Conservation (phyloP, 2,888 invertebrate species). For the Eristalis intricaria region DNA sequence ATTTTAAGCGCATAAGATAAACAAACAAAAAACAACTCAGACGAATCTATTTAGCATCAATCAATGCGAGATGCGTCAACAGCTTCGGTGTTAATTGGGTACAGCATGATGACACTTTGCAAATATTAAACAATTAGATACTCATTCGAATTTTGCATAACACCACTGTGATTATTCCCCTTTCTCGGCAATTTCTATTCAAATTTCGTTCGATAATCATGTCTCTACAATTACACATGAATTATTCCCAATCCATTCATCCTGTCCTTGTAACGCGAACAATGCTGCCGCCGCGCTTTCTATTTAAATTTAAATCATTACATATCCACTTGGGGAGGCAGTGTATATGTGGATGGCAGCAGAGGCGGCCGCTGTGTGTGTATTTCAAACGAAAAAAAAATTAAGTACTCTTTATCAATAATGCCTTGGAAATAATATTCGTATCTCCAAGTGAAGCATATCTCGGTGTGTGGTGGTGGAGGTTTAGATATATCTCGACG, state of each 20-base stretch:
- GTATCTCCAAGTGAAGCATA: not conserved
- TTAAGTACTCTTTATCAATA: constrained; percentile 59
- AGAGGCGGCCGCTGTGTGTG: not conserved
- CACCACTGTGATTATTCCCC: not conserved
- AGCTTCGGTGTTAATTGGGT: constrained; percentile 1
- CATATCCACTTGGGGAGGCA: not conserved
- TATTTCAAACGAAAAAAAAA: constrained; percentile 34
- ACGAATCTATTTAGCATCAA: constrained; percentile 27
- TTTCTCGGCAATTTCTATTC: constrained; percentile 5
- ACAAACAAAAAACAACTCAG: not conserved
- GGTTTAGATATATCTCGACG: constrained; percentile 51
- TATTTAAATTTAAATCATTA: constrained; percentile 41
- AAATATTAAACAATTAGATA: constrained; percentile 32
- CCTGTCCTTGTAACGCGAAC: constrained; percentile 42
- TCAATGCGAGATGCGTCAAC: constrained; percentile 20
- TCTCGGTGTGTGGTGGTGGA: not conserved
- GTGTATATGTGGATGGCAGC: not conserved
- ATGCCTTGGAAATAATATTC: constrained; percentile 52
- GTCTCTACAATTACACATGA: constrained; percentile 15
- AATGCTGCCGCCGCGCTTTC: not conserved
- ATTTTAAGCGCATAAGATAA: constrained; percentile 1
- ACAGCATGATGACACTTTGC: constrained; percentile 3
- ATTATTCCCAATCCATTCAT: constrained; percentile 2
- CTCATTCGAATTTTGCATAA: constrained; percentile 32
- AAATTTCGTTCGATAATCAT: constrained; percentile 19